phyloP scores from a whole-genome alignment of 2,888 invertebrate species.

The Mayetiola destructor region DNA sequence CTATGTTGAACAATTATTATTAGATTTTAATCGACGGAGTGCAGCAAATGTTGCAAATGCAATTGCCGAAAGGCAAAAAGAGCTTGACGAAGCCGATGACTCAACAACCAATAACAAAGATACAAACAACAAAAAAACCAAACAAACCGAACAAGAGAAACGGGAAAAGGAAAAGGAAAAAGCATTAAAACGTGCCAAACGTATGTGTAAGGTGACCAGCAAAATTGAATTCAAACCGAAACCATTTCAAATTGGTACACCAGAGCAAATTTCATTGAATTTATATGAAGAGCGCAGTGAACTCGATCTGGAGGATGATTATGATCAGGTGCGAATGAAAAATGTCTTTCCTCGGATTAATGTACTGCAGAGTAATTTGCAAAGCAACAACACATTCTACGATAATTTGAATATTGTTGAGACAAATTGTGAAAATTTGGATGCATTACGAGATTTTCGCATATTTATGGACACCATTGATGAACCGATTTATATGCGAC shows the following conservation, averaged over 20 bases:
- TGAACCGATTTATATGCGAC: neutral
- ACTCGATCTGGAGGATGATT: neutral
- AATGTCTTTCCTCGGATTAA: constrained; percentile 4
- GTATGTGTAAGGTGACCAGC: neutral
- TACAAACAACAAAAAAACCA: neutral
- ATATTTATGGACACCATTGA: constrained; percentile 12
- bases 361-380: constrained; percentile 11
- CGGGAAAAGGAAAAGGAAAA: neutral
- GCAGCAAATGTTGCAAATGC: neutral
- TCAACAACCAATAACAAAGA: neutral
- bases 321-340: neutral
- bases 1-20: constrained; percentile 18
- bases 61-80: neutral
- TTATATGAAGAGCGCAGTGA: neutral
- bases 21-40: constrained; percentile 8
- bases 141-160: neutral
- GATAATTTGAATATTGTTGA: neutral
- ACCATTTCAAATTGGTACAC: neutral
- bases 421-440: neutral
- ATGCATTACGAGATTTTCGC: constrained; percentile 1
- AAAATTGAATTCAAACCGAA: constrained; percentile 4
- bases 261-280: constrained; percentile 1
- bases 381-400: constrained; percentile 1
- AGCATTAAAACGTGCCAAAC: constrained; percentile 2
- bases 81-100: neutral